A percentile compares a stretch with the other conserved stretches of the same genome.
Conservation (phyloP, 2,888 invertebrate species). For the Conchocele bisecta region DNA sequence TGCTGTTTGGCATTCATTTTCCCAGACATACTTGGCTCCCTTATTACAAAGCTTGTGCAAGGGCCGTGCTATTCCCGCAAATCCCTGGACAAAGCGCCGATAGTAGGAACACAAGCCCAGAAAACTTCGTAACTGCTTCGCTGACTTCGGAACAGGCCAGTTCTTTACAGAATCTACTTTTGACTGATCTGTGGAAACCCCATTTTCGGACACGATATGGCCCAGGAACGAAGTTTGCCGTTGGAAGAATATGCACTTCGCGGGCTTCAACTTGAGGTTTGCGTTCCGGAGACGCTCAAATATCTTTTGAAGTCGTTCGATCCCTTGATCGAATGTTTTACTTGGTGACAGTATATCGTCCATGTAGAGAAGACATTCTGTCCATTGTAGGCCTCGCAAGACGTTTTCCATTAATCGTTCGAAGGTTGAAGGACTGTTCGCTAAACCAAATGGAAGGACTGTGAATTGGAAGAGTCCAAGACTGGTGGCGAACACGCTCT, state of each 20-base stretch:
- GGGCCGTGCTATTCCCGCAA: slow-evolving; percentile 32
- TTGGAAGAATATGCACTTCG: slow-evolving; percentile 51
- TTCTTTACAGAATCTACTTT: slow-evolving; percentile 38
- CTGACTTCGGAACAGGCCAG: slow-evolving; percentile 27
- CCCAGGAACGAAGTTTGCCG: slow-evolving; percentile 38
- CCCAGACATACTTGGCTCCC: slow-evolving; percentile 8
- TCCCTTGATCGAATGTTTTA: slow-evolving; percentile 13
- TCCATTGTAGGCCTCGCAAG: slow-evolving; percentile 40
- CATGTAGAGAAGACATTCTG: slow-evolving; percentile 42
- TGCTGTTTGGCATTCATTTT: not conserved
- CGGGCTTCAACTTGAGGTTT: slow-evolving; percentile 48
- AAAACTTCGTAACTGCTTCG: slow-evolving; percentile 29
- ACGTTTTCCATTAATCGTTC: slow-evolving; percentile 57
- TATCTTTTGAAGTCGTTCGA: slow-evolving; percentile 17
- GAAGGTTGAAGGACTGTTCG: slow-evolving; percentile 57
- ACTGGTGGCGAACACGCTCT: slow-evolving; percentile 62
- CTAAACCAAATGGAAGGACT: slow-evolving; percentile 68
- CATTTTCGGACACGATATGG: slow-evolving; percentile 41
- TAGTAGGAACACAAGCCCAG: slow-evolving; percentile 44
- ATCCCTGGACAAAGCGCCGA: slow-evolving; percentile 34
- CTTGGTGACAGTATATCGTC: slow-evolving; percentile 59
- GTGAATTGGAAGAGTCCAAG: slow-evolving; percentile 66
- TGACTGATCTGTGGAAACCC: slow-evolving; percentile 43
- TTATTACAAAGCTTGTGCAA: slow-evolving; percentile 29
- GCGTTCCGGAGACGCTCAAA: slow-evolving; percentile 35